These are phyloP conservation scores for Ommatoiulus sabulosus DNA, from an alignment of 2,888 invertebrate species.

Conservation along the genomic window DNA sequence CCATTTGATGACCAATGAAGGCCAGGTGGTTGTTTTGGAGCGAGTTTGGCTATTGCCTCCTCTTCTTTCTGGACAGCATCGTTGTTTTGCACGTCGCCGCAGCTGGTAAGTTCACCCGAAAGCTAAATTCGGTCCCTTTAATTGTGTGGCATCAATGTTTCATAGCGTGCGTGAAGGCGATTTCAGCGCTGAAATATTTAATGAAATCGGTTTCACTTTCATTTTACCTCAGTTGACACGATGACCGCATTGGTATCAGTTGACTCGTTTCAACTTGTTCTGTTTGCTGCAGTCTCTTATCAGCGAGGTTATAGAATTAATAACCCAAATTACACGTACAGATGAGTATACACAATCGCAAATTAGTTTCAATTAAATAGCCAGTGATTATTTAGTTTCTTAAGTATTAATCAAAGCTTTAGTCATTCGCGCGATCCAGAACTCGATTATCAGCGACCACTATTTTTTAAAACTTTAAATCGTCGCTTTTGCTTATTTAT, in stretches of 20 bases:
- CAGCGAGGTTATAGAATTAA: background rate
- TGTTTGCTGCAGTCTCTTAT: background rate
- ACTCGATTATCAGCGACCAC: no score
- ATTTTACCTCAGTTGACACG: background rate
- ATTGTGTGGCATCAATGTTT: background rate
- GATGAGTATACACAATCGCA: background rate
- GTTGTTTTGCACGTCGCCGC: conserved; percentile 4
- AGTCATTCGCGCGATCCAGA: no score
- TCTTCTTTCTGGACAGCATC: conserved; percentile 52
- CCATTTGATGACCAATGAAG: conserved; percentile 53
- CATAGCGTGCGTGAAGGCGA: background rate
- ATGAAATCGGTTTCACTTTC: background rate
- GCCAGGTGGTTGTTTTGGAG: conserved; percentile 50
- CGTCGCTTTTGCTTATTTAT: no score
- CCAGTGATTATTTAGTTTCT: no score
- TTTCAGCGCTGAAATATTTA: background rate
- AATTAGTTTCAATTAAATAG: no score
- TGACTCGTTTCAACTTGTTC: background rate
- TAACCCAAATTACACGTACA: background rate
- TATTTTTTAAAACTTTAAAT: no score
- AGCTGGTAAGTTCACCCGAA: conserved; percentile 25
- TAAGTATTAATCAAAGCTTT: no score
- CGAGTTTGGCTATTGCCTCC: conserved; percentile 51
- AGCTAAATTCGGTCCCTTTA: background rate
- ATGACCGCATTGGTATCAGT: background rate